These are phyloP conservation scores for Microctenopoma stevenorrisi DNA, from an alignment of 2,797 vertebrate genomes.

Conservation along the genomic window DNA sequence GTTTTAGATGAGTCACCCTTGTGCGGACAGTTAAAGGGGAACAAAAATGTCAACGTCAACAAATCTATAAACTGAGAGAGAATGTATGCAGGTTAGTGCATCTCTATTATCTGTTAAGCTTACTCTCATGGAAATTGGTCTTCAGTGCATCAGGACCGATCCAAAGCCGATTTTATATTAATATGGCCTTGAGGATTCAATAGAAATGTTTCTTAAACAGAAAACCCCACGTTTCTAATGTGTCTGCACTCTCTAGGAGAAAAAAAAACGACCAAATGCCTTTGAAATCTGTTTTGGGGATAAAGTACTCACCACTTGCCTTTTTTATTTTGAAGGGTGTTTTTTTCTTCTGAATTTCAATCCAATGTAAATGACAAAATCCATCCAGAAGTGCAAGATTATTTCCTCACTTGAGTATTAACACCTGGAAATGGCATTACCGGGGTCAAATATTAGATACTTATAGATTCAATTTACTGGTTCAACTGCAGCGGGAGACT, in stretches of 20 bases:
- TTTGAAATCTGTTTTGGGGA: constrained; percentile 50
- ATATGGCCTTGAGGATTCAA: constrained; percentile 31
- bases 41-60: constrained; percentile 40
- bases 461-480: constrained; percentile 49
- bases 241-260: constrained; percentile 26
- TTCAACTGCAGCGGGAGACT: constrained; percentile 3
- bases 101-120: constrained; percentile 33
- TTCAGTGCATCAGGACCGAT: constrained; percentile 28
- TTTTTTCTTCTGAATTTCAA: constrained; percentile 48
- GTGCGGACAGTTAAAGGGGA: constrained; percentile 42
- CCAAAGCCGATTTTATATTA: constrained; percentile 21
- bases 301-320: constrained; percentile 25
- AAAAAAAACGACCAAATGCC: constrained; percentile 39
- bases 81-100: not conserved
- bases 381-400: constrained; percentile 39
- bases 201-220: constrained; percentile 33
- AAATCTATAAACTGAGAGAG: not conserved
- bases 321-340: constrained; percentile 8
- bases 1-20: constrained; percentile 40
- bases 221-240: constrained; percentile 43
- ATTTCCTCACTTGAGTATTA: constrained; percentile 45
- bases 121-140: constrained; percentile 19
- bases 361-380: constrained; percentile 22
- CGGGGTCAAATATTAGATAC: constrained; percentile 37
- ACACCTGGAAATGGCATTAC: constrained; percentile 45